Evolutionary conservation across 2,113 vertebrate species (phyloP).

Genomic region (Gavia stellata): DNA sequence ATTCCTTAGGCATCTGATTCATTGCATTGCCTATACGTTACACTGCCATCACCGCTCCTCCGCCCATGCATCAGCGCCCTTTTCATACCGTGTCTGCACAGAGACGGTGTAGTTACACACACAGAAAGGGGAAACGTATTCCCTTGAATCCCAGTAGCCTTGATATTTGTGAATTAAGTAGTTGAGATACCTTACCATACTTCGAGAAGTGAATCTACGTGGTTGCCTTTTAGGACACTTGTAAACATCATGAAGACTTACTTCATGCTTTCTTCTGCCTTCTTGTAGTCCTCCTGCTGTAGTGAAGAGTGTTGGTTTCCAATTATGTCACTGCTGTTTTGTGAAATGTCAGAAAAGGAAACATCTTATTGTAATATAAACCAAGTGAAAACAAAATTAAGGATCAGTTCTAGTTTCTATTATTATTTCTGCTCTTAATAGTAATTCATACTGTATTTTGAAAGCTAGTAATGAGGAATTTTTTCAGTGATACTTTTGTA

Average conservation of each 20-base stretch:
- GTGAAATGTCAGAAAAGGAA: background rate
- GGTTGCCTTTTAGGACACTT: background rate
- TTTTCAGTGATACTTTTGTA: background rate
- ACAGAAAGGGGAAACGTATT: background rate
- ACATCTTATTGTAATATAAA: background rate
- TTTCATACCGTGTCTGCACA: accelerated
- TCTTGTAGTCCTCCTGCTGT: background rate
- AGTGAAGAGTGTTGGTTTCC: background rate
- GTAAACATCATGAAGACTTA: accelerated
- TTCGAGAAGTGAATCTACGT: background rate
- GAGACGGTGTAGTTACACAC: accelerated
- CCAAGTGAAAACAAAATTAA: background rate
- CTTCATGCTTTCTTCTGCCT: background rate
- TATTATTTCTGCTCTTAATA: background rate
- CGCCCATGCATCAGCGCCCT: background rate
- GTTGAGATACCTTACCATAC: background rate
- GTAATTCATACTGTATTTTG: background rate
- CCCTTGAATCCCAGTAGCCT: background rate
- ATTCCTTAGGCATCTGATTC: accelerated
- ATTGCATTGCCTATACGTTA: accelerated
- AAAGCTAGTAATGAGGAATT: background rate
- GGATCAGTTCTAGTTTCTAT: background rate
- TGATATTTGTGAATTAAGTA: background rate
- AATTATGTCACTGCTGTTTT: background rate
- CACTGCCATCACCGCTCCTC: background rate